Evolutionary conservation across 1,140 invertebrate species (phyloP).

Genomic region (Plutomurus gul): DNA sequence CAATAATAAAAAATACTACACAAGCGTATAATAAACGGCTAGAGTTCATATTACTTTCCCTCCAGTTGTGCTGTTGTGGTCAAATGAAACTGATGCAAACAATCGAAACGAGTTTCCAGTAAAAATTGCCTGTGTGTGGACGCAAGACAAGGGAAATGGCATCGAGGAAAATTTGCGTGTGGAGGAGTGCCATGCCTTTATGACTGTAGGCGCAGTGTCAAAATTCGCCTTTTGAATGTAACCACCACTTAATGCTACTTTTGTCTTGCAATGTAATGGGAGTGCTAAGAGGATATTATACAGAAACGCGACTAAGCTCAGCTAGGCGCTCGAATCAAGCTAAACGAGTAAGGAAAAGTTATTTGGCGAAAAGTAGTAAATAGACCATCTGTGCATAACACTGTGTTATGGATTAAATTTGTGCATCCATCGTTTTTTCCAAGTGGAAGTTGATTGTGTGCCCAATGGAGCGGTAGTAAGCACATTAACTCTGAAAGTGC

Average conservation of each 20-base stretch:
- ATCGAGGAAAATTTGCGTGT: neutral
- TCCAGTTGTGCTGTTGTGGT: neutral
- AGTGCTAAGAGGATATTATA: neutral
- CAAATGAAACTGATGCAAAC: neutral
- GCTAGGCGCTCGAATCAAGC: too few species aligned
- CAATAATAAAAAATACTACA: too few species aligned
- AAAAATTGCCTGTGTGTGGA: neutral
- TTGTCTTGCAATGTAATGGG: neutral
- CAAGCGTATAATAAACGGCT: too few species aligned
- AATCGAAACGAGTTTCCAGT: neutral
- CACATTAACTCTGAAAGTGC: neutral
- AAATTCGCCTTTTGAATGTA: neutral
- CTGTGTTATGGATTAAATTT: neutral
- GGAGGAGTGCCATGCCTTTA: neutral
- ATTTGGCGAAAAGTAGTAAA: neutral
- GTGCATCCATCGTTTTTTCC: constrained; percentile 2
- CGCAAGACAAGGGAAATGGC: neutral
- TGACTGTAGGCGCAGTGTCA: neutral
- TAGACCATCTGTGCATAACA: neutral
- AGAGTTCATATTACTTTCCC: too few species aligned
- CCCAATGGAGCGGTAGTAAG: neutral
- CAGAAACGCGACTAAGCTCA: neutral
- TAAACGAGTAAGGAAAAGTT: neutral
- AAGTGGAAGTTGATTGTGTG: neutral
- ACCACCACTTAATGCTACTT: neutral